These are phyloP conservation scores for Stigmatopora nigra DNA, from an alignment of 2,113 vertebrate species.

Conservation along the genomic window DNA sequence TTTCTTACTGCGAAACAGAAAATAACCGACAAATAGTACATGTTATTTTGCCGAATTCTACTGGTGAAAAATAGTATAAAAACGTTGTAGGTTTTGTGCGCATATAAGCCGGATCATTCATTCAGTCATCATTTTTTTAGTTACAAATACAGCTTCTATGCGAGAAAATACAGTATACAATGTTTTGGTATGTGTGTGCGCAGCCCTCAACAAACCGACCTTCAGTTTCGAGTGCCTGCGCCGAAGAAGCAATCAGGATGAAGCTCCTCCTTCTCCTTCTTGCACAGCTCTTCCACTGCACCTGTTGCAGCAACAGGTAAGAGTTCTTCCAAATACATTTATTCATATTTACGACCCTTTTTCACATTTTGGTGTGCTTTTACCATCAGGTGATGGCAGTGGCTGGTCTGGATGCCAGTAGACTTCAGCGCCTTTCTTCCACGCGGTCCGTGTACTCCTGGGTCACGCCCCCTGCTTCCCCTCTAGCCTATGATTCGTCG, in stretches of 20 bases:
- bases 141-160: too few relatives aligned
- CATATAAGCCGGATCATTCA: too few relatives aligned
- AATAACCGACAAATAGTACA: too few relatives aligned
- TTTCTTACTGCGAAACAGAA: too few relatives aligned
- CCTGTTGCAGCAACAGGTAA: slow-evolving; percentile 91
- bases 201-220: slow-evolving; percentile 80
- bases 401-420: slow-evolving; percentile 85
- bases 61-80: too few relatives aligned
- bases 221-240: slow-evolving; percentile 96
- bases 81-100: too few relatives aligned
- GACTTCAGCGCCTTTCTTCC: slow-evolving; percentile 79
- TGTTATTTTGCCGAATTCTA: too few relatives aligned
- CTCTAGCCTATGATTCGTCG: slow-evolving; percentile 70
- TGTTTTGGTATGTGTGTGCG: slow-evolving; percentile 2
- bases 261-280: slow-evolving; percentile 66
- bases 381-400: slow-evolving; percentile 84
- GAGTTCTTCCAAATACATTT: too few relatives aligned
- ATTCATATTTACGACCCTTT: neutral
- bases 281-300: slow-evolving; percentile 85
- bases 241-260: slow-evolving; percentile 79
- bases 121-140: too few relatives aligned
- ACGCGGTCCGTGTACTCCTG: slow-evolving; percentile 84
- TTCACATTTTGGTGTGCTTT: neutral
- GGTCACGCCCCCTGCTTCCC: slow-evolving; percentile 88
- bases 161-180: too few relatives aligned